Base-by-base conservation (phyloP, 2,888 invertebrate genomes). In the Trichopria drosophilae region DNA sequence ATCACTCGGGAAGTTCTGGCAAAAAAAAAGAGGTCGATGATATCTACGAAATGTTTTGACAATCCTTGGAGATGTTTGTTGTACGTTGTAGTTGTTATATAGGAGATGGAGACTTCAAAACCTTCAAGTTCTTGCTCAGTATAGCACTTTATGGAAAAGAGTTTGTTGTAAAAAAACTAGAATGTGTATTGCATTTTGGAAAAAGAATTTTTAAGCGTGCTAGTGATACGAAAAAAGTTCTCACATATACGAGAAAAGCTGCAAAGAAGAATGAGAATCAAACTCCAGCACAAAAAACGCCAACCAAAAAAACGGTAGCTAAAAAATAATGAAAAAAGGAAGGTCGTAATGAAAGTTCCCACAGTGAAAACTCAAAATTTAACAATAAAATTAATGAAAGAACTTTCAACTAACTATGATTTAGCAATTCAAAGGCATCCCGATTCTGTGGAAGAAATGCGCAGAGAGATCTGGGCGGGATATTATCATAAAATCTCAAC, bases 11-110 rank as follows among this genome's bases (percentile, higher is more conserved):
- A 12, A 53, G 47, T 46, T 19, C 54, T 28, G 54, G 53, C 13
- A 58, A 58, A 41, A 58, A 56, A 57, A n/a, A n/a, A n/a, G 59
- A 58, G 22, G 57, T 58, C 22, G 50, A 57, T 32, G 50, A 53
- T 29, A 26, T 58, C 13, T 10, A 22, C 19, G 46, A 58, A 15
- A 53, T 58, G 47, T 57, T 55, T 46, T 20, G 22, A n/a, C 31
- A 46, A 32, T 59, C 57, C 10, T 10, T 47, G 9, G 53, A 57
- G 45, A 49, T 36, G 24, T 49, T 29, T 36, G 26, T 19, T 12
- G 52, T 55, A 10, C 28, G 29, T 4, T 59, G 55, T 23, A 35
- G 41, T 7, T 42, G 26, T 32, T 57, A 57, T 35, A 59, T 59
- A 15, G 59, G 59, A 20, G 56, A 59, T 35, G 56, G 59, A 9